Percentiles rank a stretch among this genome's conserved stretches.
phyloP scores from a whole-genome alignment of 2,888 invertebrate genomes.

The Acleris sparsana region DNA sequence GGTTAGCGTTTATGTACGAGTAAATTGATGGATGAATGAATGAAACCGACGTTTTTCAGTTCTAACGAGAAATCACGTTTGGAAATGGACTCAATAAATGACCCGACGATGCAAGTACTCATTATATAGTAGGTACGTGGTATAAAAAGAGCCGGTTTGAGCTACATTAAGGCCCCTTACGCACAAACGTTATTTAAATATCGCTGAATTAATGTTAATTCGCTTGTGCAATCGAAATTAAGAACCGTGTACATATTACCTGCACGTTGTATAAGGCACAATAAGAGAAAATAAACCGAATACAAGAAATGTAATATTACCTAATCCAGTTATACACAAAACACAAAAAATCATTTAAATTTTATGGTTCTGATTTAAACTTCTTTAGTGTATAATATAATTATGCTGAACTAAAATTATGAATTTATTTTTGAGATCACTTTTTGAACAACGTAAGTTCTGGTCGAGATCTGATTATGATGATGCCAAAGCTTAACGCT shows the following conservation, averaged over 20 bases:
- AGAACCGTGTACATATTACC: neutral
- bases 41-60: no score
- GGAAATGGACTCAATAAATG: no score
- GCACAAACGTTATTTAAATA: slow-evolving; percentile 17
- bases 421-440: no score
- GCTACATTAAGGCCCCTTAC: neutral
- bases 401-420: neutral
- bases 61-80: no score
- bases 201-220: slow-evolving; percentile 16
- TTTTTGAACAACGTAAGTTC: no score
- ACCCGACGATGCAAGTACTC: no score
- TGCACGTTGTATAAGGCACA: slow-evolving; percentile 12
- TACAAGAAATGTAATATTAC: slow-evolving; percentile 6
- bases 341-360: neutral
- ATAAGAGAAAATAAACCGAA: slow-evolving; percentile 9
- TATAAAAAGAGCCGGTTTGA: slow-evolving; percentile 15
- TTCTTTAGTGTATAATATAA: neutral
- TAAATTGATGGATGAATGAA: no score
- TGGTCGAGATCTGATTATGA: neutral
- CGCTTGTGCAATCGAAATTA: slow-evolving; percentile 19
- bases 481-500: slow-evolving; percentile 16
- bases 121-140: no score
- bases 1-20: no score
- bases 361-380: neutral
- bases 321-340: slow-evolving; percentile 10